Percentiles rank a stretch among this genome's conserved stretches.
phyloP scores from a whole-genome alignment of 2,888 invertebrate genomes.

The Coenonympha glycerion region DNA sequence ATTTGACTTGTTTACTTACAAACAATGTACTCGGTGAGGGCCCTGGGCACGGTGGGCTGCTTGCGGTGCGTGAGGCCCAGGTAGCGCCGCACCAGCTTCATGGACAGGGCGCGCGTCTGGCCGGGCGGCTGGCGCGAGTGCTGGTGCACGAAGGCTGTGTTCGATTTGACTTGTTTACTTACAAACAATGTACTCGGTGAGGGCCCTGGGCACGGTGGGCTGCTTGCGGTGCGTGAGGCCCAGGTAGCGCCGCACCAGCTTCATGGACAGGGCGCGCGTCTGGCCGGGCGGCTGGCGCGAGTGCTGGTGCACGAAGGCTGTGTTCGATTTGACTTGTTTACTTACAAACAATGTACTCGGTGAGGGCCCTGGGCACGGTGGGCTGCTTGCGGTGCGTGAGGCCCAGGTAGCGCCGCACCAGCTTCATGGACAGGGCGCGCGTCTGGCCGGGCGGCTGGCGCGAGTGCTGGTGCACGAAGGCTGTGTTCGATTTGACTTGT shows the following conservation, averaged over 20 bases:
- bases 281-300: no score
- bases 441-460: no score
- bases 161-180: no score
- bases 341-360: slow-evolving; percentile 88
- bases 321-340: no score
- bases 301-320: slow-evolving; percentile 96
- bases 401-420: slow-evolving; percentile 94
- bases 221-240: slow-evolving; percentile 91
- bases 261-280: no score
- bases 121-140: slow-evolving; percentile 91
- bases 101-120: slow-evolving; percentile 85
- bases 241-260: slow-evolving; percentile 95
- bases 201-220: slow-evolving; percentile 89
- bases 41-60: slow-evolving; percentile 89
- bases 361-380: slow-evolving; percentile 87
- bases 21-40: slow-evolving; percentile 92
- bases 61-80: slow-evolving; percentile 93
- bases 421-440: slow-evolving; percentile 89
- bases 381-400: slow-evolving; percentile 94
- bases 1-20: slow-evolving; percentile 40
- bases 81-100: slow-evolving; percentile 95
- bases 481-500: no score
- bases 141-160: slow-evolving; percentile 98
- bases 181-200: slow-evolving; percentile 91
- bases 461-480: no score